Percentiles rank a stretch among this genome's conserved stretches.
These are phyloP conservation scores for Pyrgilauda ruficollis DNA, from an alignment of 2,113 vertebrate species.

Conservation along the genomic window DNA sequence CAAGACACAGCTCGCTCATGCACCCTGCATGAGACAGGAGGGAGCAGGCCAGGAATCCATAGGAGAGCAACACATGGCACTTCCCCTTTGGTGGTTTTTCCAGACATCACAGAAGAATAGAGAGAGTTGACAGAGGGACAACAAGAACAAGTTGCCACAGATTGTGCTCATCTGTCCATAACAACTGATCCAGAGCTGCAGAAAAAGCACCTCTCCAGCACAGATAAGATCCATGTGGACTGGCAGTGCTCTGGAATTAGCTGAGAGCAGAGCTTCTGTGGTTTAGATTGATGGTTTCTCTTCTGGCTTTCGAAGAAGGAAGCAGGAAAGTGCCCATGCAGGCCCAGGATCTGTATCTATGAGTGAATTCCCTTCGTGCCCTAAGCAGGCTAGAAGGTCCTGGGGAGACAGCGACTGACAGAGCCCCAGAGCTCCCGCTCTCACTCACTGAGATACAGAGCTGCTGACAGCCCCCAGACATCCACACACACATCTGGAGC, in stretches of 20 bases:
- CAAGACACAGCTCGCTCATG: rapidly evolving
- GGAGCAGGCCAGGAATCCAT: not conserved
- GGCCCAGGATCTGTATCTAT: not conserved
- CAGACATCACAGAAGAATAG: not conserved
- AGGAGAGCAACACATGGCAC: not conserved
- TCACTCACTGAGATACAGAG: not conserved
- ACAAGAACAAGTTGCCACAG: not conserved
- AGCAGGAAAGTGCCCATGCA: not conserved
- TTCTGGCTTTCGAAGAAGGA: not conserved
- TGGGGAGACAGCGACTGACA: not conserved
- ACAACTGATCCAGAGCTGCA: not conserved
- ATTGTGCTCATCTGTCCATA: not conserved
- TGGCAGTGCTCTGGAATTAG: not conserved
- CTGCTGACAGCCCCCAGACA: not conserved
- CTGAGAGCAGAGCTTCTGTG: not conserved
- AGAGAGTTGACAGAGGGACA: not conserved
- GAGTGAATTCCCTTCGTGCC: not conserved
- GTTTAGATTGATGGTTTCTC: not conserved
- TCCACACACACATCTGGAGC: not conserved
- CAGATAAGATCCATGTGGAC: not conserved
- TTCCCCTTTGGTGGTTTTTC: not conserved
- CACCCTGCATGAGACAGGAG: not conserved
- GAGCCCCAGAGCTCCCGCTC: not conserved
- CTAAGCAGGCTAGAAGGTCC: not conserved
- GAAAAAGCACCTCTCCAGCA: not conserved